Evolutionary conservation across 2,113 vertebrate genomes (phyloP), one percentile per base, ranked within the genome.

Genomic region (Cinclus mexicanus): DNA sequence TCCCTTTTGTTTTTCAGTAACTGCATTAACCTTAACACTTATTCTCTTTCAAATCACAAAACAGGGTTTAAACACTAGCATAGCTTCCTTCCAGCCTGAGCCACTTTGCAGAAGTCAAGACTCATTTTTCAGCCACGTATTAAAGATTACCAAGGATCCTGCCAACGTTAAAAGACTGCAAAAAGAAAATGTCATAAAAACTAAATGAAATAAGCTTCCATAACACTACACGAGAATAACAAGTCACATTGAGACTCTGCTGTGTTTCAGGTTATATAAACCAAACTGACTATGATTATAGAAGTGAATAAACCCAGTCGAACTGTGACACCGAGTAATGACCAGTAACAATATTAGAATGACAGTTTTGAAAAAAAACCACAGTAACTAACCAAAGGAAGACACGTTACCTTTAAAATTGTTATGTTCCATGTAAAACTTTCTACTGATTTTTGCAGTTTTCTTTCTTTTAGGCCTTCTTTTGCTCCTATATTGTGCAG

Each of bases 391-490:
- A 70, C 17, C 52, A 78, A 75, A 76, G 56, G 60, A 93, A 86
- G 13, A 70, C 23, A 81, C 7, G 78, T 94, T 98, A 99, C 99
- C 99, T 99, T 99, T 75, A 99, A 96, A 91, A 99, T 99, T 63
- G 99, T 99, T 94, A 99, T 99, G 94, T 99, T 99, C 99, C 99
- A 99, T 0, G 99, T 99, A 94, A 99, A 99, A 97, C 98, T 99
- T 98, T 99, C 99, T 92, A 99, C 98, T 0, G 99, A 99, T 94
- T 99, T 99, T 60, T 99, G 98, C 52, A 99, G 98, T 94, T 99
- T 99, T 87, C 99, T 97, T 70, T 99, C 99, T 97, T 99, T 99
- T 88, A 99, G 78, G 6, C 99, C 99, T 94, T 99, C 99, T 97
- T 98, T 99, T 95, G 98, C 95, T 19, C 99, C 99, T 94, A 99